Conservation (phyloP, 2,113 vertebrate genomes). For the Theropithecus gelada region DNA sequence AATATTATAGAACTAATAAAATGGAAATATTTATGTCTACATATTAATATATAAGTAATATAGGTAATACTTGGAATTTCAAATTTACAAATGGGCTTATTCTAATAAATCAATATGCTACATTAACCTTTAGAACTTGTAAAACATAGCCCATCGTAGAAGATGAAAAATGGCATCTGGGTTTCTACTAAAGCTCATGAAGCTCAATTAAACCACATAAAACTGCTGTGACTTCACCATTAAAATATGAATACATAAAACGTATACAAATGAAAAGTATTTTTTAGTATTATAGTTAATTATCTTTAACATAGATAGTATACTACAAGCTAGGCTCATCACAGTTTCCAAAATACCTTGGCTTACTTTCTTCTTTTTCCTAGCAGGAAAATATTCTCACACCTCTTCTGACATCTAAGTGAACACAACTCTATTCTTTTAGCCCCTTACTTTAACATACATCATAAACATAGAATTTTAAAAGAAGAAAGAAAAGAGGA, state of each 20-base stretch:
- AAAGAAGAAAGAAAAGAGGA: neutral
- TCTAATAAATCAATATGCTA: neutral
- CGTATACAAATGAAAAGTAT: neutral
- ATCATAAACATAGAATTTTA: neutral
- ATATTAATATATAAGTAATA: neutral
- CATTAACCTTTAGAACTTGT: neutral
- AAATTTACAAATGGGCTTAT: neutral
- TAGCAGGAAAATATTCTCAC: neutral
- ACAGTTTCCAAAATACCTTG: neutral
- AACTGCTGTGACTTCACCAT: neutral
- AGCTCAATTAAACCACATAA: neutral
- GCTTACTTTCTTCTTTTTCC: neutral
- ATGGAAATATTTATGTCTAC: neutral
- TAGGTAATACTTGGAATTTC: neutral
- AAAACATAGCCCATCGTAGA: neutral
- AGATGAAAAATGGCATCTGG: neutral
- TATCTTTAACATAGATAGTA: neutral
- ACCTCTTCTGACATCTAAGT: neutral
- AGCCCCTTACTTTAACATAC: neutral
- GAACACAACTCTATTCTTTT: neutral
- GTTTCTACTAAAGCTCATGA: neutral
- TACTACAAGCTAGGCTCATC: neutral
- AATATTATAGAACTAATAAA: neutral
- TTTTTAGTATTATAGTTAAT: neutral
- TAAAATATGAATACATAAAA: neutral